Base-by-base conservation (phyloP, 2,797 vertebrate species). In the Darevskia mixta region DNA sequence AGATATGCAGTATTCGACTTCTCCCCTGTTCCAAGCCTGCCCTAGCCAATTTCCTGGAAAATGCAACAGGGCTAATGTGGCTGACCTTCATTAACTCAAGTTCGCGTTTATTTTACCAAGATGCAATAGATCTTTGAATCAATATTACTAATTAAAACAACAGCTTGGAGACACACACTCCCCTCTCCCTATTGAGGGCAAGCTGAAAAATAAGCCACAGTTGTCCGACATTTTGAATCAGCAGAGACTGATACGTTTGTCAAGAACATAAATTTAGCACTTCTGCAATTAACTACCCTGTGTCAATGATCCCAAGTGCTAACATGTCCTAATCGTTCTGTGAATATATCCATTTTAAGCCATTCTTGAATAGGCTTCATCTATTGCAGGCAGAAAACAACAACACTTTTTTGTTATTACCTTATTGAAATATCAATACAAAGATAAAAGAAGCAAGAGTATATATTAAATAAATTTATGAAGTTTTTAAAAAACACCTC, bases 71-170 rank as follows among this genome's bases (percentile, higher is more conserved):
- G 17, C 73, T 66, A 85, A 75, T 66, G 32, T n/a, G 64, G 15
- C 49, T 61, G 84, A 66, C 29, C 41, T 89, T 75, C 84, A 90
- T 27, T 17, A 2, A 23, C 71, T 79, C 73, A 91, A 87, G 0
- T 61, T 82, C 81, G 85, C 35, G 79, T 82, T 86, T 76, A 91
- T 90, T 94, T 85, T 75, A 90, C 75, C 81, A 86, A 32, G 76
- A 83, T 29, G 35, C 5, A 35, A 29, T 20, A 82, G 45, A 49
- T 49, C 32, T 86, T 87, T 3, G 8, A 80, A 85, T 78, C 64
- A 43, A 1, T 90, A 88, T 69, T 85, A 76, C 84, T 91, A 87
- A 86, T 66, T 29, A 87, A 41, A 10, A 18, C 66, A 81, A 87
- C 32, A 90, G 79, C 75, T 11, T 78, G 35, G 58, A 67, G 35